Evolutionary conservation across 2,113 vertebrate genomes (phyloP), one percentile per base, ranked within the genome.

Genomic region (Agelaius phoeniceus): DNA sequence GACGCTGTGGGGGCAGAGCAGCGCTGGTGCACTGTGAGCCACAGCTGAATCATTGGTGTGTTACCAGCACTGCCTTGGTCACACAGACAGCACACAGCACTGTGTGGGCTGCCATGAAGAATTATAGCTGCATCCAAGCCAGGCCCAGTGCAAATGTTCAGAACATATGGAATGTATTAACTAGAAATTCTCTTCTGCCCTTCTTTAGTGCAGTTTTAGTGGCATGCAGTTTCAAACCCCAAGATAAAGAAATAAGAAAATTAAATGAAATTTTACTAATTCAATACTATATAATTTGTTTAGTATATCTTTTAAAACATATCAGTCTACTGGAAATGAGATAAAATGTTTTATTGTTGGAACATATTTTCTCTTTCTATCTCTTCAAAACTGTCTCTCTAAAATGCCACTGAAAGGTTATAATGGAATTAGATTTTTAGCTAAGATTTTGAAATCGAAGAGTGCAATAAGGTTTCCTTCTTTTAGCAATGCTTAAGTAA

Each of bases 31-130:
- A 1, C 37, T 17, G 3, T 69, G 5, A 20, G 48, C 12, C 55
- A 11, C 15, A 31, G 37, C 48, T 41, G 3, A 24, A 69, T 18
- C 61, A 7, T 3, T 1, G 1, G 2, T 16, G 46, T 62, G 33
- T 44, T 21, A 55, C 13, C 81, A 73, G 6, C 23, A 2, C 80
- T 30, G 67, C 33, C 65, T n/a, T 46, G 54, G 19, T 67, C n/a
- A 2, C 52, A 5, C 55, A 7, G 2, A 14, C 43, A 62, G 33
- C 82, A 58, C 30, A 27, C 27, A 37, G 84, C 43, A 31, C 63
- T 27, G 11, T 19, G 10, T 33, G 39, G 54, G 35, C 35, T 76
- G 28, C 33, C 33, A 0, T 6, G 51, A 52, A 39, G 59, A 73
- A 30, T 61, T 72, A 28, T 15, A 54, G 43, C 51, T 84, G 30